phyloP scores from a whole-genome alignment of 2,113 vertebrate genomes.

The Columba livia region DNA sequence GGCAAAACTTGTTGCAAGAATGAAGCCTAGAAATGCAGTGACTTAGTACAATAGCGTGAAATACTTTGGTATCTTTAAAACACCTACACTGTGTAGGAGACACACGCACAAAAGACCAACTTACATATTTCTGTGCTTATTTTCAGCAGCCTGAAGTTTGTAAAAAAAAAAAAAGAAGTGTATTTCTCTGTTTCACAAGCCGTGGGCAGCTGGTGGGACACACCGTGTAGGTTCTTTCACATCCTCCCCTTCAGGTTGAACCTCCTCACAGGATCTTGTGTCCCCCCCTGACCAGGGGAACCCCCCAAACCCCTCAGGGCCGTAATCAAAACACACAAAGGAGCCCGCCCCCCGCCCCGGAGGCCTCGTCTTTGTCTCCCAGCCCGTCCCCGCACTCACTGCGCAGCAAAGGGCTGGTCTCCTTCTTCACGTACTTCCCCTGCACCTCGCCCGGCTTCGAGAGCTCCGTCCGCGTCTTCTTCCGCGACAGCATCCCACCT shows the following conservation, averaged over 20 bases:
- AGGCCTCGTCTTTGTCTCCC: not conserved
- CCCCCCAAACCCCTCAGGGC: too few species aligned
- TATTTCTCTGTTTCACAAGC: too few species aligned
- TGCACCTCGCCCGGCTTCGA: conserved; percentile 95
- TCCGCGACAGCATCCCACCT: conserved; percentile 87
- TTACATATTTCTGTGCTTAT: not conserved
- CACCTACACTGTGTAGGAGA: not conserved
- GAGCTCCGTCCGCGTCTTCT: conserved; percentile 95
- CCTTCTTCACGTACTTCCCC: conserved; percentile 98
- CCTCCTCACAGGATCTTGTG: too few species aligned
- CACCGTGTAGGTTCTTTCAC: rapidly evolving
- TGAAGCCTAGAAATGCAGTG: not conserved
- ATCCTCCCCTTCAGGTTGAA: not conserved
- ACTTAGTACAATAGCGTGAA: not conserved
- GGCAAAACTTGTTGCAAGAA: not conserved
- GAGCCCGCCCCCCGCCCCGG: too few species aligned
- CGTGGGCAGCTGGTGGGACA: rapidly evolving
- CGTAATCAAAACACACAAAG: not conserved
- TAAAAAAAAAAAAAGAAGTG: not conserved
- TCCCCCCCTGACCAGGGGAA: too few species aligned
- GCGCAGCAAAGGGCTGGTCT: conserved; percentile 92
- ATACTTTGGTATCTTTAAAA: conserved; percentile 44
- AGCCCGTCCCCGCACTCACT: conserved; percentile 81
- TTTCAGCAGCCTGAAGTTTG: conserved; percentile 19
- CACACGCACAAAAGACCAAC: not conserved